Evolutionary conservation across 2,113 vertebrate species (phyloP).

Genomic region (Butorides virescens): DNA sequence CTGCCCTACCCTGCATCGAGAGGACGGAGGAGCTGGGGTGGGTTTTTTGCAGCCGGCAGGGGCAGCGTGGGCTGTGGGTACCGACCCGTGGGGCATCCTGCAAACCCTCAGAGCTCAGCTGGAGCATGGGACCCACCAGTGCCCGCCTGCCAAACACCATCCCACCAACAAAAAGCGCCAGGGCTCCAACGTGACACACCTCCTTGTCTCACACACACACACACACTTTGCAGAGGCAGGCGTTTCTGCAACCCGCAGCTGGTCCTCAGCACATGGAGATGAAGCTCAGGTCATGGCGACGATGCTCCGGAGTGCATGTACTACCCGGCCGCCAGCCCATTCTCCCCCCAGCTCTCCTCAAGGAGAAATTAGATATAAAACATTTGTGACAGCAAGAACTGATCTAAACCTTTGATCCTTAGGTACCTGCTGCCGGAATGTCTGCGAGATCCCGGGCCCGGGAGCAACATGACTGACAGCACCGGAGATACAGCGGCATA

Average conservation of each 20-base stretch:
- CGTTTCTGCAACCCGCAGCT: neutral
- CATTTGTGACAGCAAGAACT: slow-evolving; percentile 28
- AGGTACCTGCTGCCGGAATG: neutral
- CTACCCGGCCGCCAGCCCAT: neutral
- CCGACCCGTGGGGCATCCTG: neutral
- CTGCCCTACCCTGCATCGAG: neutral
- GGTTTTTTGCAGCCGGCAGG: neutral
- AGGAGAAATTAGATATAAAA: slow-evolving; percentile 41
- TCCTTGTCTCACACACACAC: neutral
- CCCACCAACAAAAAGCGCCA: neutral
- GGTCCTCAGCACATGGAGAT: neutral
- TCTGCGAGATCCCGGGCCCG: neutral
- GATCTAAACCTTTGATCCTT: slow-evolving; percentile 58
- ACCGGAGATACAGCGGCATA: neutral
- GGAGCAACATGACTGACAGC: slow-evolving; percentile 23
- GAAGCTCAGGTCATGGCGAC: neutral
- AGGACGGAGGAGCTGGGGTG: neutral
- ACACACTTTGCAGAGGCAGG: neutral
- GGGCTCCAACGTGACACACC: neutral
- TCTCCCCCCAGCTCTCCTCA: neutral
- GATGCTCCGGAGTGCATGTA: neutral
- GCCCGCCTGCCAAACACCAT: neutral
- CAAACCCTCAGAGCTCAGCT: neutral
- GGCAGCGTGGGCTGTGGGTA: neutral
- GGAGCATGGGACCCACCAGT: neutral